phyloP scores from a whole-genome alignment of 1,140 invertebrate species.

The Cotesia typhae region DNA sequence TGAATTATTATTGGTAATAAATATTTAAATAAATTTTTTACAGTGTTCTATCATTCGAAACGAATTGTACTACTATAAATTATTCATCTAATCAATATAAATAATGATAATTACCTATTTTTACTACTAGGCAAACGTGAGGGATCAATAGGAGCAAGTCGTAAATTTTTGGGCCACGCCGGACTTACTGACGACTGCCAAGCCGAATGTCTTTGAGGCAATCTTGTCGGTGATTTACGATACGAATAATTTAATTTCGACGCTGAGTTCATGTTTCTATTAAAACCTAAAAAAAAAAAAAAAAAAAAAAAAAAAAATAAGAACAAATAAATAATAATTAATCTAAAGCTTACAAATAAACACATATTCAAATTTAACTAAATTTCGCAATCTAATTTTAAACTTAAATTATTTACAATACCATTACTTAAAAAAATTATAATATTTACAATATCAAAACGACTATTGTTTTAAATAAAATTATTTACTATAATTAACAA shows the following conservation, averaged over 20 bases:
- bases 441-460: too few relatives aligned
- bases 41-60: too few relatives aligned
- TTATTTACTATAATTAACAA: background rate
- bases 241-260: slow-evolving; percentile 43
- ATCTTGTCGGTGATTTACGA: slow-evolving; percentile 42
- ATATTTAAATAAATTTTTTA: too few relatives aligned
- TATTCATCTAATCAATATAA: too few relatives aligned
- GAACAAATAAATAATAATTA: slow-evolving; percentile 11
- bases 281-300: slow-evolving; percentile 38
- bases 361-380: too few relatives aligned
- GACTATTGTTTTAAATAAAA: too few relatives aligned
- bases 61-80: too few relatives aligned
- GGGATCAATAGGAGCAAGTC: slow-evolving; percentile 58
- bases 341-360: background rate
- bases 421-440: too few relatives aligned
- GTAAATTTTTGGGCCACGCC: slow-evolving; percentile 58
- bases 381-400: too few relatives aligned
- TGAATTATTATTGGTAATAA: too few relatives aligned
- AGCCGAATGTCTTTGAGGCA: slow-evolving; percentile 48
- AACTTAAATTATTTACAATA: too few relatives aligned
- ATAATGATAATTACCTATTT: slow-evolving; percentile 49
- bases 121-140: slow-evolving; percentile 54
- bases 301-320: background rate
- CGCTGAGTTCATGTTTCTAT: slow-evolving; percentile 42
- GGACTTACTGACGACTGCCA: slow-evolving; percentile 54